Percentiles rank a stretch among this genome's conserved stretches.
Evolutionary conservation across 2,888 invertebrate species (phyloP).

Genomic region (Dermolepida albohirtum): DNA sequence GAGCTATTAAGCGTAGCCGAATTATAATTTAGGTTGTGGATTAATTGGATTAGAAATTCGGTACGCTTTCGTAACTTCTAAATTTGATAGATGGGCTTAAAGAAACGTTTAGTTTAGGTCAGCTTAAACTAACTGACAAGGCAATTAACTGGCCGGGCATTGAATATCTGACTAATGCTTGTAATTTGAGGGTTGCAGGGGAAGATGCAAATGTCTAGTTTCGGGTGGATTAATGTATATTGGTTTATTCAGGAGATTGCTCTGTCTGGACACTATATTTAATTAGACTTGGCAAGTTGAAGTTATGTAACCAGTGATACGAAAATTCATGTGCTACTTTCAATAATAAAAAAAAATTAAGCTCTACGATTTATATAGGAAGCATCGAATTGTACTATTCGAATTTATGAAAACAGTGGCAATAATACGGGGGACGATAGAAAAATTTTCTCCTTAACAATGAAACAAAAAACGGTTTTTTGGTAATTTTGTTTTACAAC

Average conservation of each 20-base stretch:
- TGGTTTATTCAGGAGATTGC: constrained; percentile 55
- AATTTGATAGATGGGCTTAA: constrained; percentile 44
- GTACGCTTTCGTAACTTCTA: constrained; percentile 42
- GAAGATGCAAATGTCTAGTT: constrained; percentile 54
- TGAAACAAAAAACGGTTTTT: no score
- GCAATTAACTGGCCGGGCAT: constrained; percentile 49
- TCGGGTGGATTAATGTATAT: constrained; percentile 53
- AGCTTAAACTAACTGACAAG: constrained; percentile 46
- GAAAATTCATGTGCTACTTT: neutral
- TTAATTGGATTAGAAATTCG: constrained; percentile 44
- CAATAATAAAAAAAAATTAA: no score
- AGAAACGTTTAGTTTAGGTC: constrained; percentile 46
- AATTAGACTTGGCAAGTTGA: constrained; percentile 28
- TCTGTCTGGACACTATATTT: constrained; percentile 48
- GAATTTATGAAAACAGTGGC: no score
- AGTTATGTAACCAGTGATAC: constrained; percentile 1
- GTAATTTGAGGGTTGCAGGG: constrained; percentile 51
- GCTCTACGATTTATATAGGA: no score
- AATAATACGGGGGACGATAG: no score
- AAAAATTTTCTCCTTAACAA: no score
- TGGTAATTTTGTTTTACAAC: no score
- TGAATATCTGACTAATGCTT: constrained; percentile 52
- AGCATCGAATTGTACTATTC: no score
- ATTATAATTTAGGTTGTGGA: constrained; percentile 43
- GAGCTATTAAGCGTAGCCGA: constrained; percentile 36